phyloP scores from a whole-genome alignment of 2,888 invertebrate genomes.

The Poecilobothrus nobilitatus region DNA sequence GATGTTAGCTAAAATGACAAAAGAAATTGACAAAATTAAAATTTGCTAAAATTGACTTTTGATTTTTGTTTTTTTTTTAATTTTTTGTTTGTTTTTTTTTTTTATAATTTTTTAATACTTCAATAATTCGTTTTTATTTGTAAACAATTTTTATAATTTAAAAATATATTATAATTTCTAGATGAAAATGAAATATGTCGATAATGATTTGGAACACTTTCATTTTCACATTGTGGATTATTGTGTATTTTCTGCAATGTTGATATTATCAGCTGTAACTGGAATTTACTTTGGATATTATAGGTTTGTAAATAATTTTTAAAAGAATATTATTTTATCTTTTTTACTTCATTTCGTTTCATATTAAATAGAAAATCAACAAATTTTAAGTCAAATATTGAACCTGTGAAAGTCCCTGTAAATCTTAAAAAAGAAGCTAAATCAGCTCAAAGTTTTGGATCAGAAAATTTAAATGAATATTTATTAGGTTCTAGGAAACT shows the following conservation, averaged over 20 bases:
- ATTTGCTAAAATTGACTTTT: no score
- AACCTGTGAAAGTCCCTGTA: slow-evolving; percentile 22
- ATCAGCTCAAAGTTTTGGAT: slow-evolving; percentile 35
- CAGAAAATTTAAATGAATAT: slow-evolving; percentile 59
- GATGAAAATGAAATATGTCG: background rate
- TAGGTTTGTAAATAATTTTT: slow-evolving; percentile 25
- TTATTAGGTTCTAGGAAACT: slow-evolving; percentile 67
- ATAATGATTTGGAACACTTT: slow-evolving; percentile 14
- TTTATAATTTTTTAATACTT: no score
- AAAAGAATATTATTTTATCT: slow-evolving; percentile 13
- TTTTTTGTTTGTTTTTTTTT: no score
- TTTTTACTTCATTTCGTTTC: slow-evolving; percentile 10
- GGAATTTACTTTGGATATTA: slow-evolving; percentile 55
- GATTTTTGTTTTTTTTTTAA: no score
- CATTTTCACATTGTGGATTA: slow-evolving; percentile 51
- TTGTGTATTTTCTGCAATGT: slow-evolving; percentile 60
- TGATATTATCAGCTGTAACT: slow-evolving; percentile 64
- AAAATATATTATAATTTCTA: background rate
- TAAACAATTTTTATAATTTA: no score
- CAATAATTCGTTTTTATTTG: no score
- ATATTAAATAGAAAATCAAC: slow-evolving; percentile 16
- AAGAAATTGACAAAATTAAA: no score
- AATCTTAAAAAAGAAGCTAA: background rate
- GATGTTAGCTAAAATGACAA: no score
- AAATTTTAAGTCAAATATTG: slow-evolving; percentile 21